A percentile compares a stretch with the other conserved stretches of the same genome.
phyloP scores from a whole-genome alignment of 2,888 invertebrate species.

The Blera fallax region DNA sequence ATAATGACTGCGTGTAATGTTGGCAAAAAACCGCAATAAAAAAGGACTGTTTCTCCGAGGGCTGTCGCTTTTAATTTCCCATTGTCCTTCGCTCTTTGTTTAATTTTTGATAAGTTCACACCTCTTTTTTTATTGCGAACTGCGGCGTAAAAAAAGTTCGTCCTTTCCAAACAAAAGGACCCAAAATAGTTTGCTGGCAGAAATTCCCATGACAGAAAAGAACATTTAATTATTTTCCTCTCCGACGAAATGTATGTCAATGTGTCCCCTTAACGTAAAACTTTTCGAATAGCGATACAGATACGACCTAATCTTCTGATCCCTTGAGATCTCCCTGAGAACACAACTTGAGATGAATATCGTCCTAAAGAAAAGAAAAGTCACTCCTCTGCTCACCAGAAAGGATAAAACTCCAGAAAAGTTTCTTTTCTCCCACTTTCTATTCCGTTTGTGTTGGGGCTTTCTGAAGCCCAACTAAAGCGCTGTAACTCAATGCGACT shows the following conservation, averaged over 20 bases:
- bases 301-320: slow-evolving; percentile 58
- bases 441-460: background rate
- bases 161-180: slow-evolving; percentile 38
- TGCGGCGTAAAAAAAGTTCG: slow-evolving; percentile 1
- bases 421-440: slow-evolving; percentile 24
- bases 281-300: slow-evolving; percentile 30
- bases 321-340: slow-evolving; percentile 52
- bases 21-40: slow-evolving; percentile 40
- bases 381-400: slow-evolving; percentile 9
- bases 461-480: slow-evolving; percentile 29
- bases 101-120: slow-evolving; percentile 69
- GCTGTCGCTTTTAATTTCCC: slow-evolving; percentile 38
- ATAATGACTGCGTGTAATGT: slow-evolving; percentile 44
- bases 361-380: slow-evolving; percentile 43
- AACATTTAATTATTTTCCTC: slow-evolving; percentile 62
- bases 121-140: slow-evolving; percentile 32
- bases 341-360: slow-evolving; percentile 56
- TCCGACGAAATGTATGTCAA: slow-evolving; percentile 22
- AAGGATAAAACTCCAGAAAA: slow-evolving; percentile 31
- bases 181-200: slow-evolving; percentile 7
- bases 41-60: slow-evolving; percentile 34
- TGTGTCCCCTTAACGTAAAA: slow-evolving; percentile 3
- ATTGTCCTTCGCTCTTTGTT: slow-evolving; percentile 61
- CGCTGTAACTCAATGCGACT: slow-evolving; percentile 47
- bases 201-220: slow-evolving; percentile 36